phyloP scores from a whole-genome alignment of 92 coral and sea anemone species.

The Phenganax subtilis region DNA sequence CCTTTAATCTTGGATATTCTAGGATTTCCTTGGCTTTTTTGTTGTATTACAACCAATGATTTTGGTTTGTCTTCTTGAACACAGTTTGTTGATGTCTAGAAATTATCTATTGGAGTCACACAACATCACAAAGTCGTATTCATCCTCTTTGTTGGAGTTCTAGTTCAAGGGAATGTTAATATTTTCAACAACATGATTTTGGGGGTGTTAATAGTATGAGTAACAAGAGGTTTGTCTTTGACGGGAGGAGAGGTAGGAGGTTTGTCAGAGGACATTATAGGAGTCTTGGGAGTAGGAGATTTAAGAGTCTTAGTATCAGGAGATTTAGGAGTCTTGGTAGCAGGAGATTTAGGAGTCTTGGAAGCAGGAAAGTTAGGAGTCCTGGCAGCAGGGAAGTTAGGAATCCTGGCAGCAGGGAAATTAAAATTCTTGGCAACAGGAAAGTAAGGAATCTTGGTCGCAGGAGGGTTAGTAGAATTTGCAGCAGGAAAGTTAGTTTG shows the following conservation, averaged over 20 bases:
- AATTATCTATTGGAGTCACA: constrained; percentile 42
- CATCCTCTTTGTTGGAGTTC: background rate
- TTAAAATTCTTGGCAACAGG: too few species aligned
- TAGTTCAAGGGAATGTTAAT: background rate
- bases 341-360: too few species aligned
- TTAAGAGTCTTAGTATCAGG: too few species aligned
- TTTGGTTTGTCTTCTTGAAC: background rate
- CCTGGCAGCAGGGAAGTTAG: too few species aligned
- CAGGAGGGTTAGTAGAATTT: too few species aligned
- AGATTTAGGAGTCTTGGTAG: too few species aligned
- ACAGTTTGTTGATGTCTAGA: background rate
- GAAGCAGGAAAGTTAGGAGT: too few species aligned
- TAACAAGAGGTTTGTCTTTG: background rate
- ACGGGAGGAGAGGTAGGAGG: too few species aligned
- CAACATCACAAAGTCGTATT: constrained; percentile 30
- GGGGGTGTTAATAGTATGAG: background rate
- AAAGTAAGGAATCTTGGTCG: too few species aligned
- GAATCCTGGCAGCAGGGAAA: too few species aligned
- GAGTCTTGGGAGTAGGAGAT: too few species aligned
- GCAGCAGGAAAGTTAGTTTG: too few species aligned
- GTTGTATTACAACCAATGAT: constrained; percentile 35
- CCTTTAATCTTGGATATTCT: constrained; percentile 19
- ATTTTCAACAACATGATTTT: background rate
- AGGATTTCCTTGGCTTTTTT: constrained; percentile 34
- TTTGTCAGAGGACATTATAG: background rate